Conservation (phyloP, 1,140 invertebrate genomes). For the Lucilia sericata region DNA sequence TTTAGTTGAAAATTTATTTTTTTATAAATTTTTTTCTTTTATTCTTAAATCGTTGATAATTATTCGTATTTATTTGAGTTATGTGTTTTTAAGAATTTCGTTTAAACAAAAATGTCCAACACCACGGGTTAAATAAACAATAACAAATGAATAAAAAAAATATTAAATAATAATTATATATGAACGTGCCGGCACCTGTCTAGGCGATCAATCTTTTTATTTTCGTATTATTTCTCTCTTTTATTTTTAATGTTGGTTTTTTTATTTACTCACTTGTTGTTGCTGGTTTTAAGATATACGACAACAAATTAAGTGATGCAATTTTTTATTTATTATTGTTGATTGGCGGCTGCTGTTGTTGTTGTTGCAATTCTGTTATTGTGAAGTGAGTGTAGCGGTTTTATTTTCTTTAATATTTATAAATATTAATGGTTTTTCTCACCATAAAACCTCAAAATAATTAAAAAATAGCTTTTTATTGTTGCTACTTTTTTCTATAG, state of each 20-base stretch:
- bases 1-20: not conserved
- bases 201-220: not conserved
- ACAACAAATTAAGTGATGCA: not conserved
- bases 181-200: not conserved
- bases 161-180: not conserved
- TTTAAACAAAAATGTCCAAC: not conserved
- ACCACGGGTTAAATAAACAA: not conserved
- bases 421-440: not conserved
- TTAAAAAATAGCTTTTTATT: not conserved
- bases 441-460: not conserved
- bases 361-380: not conserved
- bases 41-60: not conserved
- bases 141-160: not conserved
- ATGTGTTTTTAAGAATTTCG: not conserved
- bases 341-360: too few relatives aligned
- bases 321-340: not conserved
- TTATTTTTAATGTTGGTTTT: not conserved
- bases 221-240: not conserved
- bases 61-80: not conserved
- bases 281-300: not conserved
- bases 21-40: not conserved
- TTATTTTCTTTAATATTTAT: not conserved
- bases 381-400: conserved; percentile 9
- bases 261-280: not conserved
- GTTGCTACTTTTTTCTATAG: not conserved